Evolutionary conservation across 2,888 invertebrate genomes (phyloP), one percentile per base, ranked within the genome.

Genomic region (Pterostichus niger): DNA sequence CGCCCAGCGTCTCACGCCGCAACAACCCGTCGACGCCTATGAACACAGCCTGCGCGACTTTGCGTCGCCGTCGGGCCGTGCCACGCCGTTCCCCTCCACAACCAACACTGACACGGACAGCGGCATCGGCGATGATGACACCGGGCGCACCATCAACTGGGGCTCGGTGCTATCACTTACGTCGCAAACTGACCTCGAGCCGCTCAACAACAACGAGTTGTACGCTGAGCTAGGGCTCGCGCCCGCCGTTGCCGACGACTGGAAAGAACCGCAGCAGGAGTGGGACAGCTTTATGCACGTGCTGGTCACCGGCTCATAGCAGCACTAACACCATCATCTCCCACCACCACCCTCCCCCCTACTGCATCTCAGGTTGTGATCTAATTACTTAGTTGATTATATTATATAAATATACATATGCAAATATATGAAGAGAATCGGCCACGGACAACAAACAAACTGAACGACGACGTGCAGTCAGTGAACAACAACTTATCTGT

Each of bases 141-240:
- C 93, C 88, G 94, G 93, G 88, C 93, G 96, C 86, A 94, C 95
- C 87, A 97, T 97, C 90, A 97, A 97, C 91, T 97, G 97, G 97
- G 96, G 97, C 89, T 96, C 96, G 76, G 97, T 97, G 87, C 92
- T 97, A 85, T 96, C 96, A 88, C 92, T 97, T 73, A 95, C 96
- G 86, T 96, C 96, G 86, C 96, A 96, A 88, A 96, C 96, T 84
- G 96, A 96, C 88, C 92, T 96, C 83, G 96, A 96, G 90, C 96
- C 96, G 85, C 90, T 94, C 68, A 94, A 94, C 88, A 94, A 95
- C 91, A 96, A 95, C 90, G 96, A 96, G 91, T 91, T 96, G 86
- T 94, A 94, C 89, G 89, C 89, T 89, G 96, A 96, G 91, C 91
- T 95, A 86, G 94, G 94, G 89, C 90, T 87, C 91, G 92, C 90